Evolutionary conservation across 2,113 vertebrate species (phyloP).

Genomic region (Cyphomyrus plagiostoma): DNA sequence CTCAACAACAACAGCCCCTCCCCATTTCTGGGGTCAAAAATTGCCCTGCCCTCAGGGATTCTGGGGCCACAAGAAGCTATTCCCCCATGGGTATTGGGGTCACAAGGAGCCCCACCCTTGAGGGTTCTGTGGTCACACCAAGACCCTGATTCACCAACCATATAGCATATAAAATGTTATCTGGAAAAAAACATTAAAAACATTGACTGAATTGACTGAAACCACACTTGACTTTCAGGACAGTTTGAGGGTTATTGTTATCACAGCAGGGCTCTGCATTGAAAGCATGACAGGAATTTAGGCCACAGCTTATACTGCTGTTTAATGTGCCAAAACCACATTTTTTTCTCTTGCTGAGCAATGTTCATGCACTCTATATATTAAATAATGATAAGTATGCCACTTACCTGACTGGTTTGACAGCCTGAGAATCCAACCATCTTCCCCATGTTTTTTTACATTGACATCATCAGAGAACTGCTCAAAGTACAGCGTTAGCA

Average conservation of each 20-base stretch:
- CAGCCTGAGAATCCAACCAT: constrained; percentile 43
- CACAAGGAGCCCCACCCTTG: too few species aligned
- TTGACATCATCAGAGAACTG: constrained; percentile 29
- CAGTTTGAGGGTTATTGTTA: not conserved
- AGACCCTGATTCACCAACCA: not conserved
- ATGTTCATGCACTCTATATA: not conserved
- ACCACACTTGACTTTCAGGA: not conserved
- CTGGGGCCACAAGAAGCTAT: not conserved
- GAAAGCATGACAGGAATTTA: not conserved
- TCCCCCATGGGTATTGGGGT: too few species aligned
- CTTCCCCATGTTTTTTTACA: constrained; percentile 29
- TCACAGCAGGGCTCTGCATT: not conserved
- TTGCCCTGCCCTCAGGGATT: not conserved
- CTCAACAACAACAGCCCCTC: not conserved
- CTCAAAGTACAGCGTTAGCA: constrained; percentile 43
- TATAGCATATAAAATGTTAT: not conserved
- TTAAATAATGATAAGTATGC: not conserved
- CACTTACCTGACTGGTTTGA: constrained; percentile 32
- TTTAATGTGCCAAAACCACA: not conserved
- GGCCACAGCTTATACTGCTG: not conserved
- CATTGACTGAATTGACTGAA: not conserved
- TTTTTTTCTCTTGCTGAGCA: not conserved
- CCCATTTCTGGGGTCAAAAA: not conserved
- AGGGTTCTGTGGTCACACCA: not conserved
- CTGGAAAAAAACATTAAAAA: not conserved